Base-by-base conservation (phyloP, 1,140 invertebrate genomes). In the Microplitis demolitor region DNA sequence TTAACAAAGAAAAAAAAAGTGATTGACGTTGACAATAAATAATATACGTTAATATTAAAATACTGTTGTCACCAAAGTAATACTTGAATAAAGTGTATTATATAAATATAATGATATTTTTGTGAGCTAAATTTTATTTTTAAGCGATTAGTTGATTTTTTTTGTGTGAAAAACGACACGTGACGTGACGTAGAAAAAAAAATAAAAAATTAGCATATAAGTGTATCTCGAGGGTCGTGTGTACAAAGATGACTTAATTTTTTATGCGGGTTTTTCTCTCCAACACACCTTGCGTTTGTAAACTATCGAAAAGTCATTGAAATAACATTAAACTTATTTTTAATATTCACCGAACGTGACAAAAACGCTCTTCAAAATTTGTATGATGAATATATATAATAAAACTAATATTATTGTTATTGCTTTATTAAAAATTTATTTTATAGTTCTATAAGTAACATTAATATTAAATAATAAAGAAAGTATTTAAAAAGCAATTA, bases 271-370 rank as follows among this genome's bases (percentile, higher is more conserved):
- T 58, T 58, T 63, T 61, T 74, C 11, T 66, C 68, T 62, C 62
- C 66, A 69, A 74, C 69, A 78, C 80, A 79, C 77, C 77, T 82
- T 81, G 82, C 74, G 62, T 71, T 72, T 53, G 61, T 79, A 75
- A 82, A 84, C 80, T 87, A 87, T 85, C 78, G 84, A 79, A 87
- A 84, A 87, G 86, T 87, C 86, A 87, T 87, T 68, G 82, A 79
- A 83, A 78, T 73, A 80, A 81, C 83, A 86, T 87, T 86, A 87
- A 77, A 77, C 69, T 61, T 45, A 63, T 56, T 33, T 34, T 69
- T 68, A 39, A 66, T 69, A 51, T 60, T 60, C 14, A 35, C 8
- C 13, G 13, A 54, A 60, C 66, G 50, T 34, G 45, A 67, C 13
- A 11, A 54, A 16, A 33, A n/a, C n/a, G 8, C 0, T 64, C n/a